Evolutionary conservation across 2,113 vertebrate species (phyloP).

Genomic region (Vimba vimba): DNA sequence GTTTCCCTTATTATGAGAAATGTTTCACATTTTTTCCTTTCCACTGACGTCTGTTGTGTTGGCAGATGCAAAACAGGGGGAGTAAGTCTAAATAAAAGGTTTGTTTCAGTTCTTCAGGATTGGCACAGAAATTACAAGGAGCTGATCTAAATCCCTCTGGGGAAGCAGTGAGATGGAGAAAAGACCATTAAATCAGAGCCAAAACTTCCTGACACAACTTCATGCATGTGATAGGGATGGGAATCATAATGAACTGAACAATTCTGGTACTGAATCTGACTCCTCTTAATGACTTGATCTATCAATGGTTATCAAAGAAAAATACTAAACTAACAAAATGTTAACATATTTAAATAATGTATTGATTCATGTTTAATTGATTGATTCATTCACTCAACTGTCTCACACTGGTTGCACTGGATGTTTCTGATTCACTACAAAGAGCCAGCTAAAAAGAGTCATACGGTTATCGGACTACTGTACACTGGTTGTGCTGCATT

Average conservation of each 20-base stretch:
- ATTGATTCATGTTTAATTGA: too few species aligned
- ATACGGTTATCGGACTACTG: too few species aligned
- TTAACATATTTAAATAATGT: too few species aligned
- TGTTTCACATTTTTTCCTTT: slow-evolving; percentile 51
- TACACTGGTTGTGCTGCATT: too few species aligned
- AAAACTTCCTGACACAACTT: not conserved
- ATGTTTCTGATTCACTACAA: too few species aligned
- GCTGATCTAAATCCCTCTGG: slow-evolving; percentile 3
- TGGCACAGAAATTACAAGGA: not conserved
- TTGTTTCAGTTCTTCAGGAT: slow-evolving; percentile 34
- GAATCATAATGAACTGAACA: not conserved
- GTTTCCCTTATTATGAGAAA: slow-evolving; percentile 47
- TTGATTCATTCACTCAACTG: too few species aligned
- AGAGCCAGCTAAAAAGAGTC: too few species aligned
- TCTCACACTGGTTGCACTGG: too few species aligned
- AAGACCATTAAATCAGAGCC: not conserved
- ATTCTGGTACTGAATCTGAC: not conserved
- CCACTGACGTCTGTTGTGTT: slow-evolving; percentile 51
- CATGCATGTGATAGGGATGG: not conserved
- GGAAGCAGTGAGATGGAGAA: not conserved
- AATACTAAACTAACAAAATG: too few species aligned
- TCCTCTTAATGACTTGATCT: not conserved
- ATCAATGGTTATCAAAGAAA: not conserved
- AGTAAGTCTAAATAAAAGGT: slow-evolving; percentile 34
- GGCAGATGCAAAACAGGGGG: slow-evolving; percentile 49